These are phyloP conservation scores for Bufo gargarizans DNA, from an alignment of 2,113 vertebrate species.

Conservation along the genomic window DNA sequence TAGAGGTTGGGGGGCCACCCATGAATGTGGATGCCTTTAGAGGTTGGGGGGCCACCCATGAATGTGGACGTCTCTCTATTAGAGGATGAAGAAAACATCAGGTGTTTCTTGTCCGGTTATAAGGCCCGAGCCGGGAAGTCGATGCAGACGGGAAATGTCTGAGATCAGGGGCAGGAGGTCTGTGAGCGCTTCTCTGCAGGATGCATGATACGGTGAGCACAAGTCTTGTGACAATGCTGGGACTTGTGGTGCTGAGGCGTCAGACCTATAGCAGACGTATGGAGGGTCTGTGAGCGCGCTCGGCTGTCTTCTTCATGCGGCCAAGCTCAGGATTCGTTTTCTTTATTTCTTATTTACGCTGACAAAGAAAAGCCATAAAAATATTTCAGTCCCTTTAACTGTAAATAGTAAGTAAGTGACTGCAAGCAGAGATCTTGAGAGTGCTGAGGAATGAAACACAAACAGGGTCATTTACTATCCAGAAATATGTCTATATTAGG, in stretches of 20 bases:
- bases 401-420: too few relatives aligned
- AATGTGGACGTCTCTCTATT: background rate
- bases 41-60: background rate
- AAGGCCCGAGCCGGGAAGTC: background rate
- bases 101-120: background rate
- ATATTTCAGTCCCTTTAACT: too few relatives aligned
- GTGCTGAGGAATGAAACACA: background rate
- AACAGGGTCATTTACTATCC: background rate
- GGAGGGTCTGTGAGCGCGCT: too few relatives aligned
- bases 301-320: too few relatives aligned
- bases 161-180: background rate
- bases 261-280: too few relatives aligned
- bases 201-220: background rate
- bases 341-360: too few relatives aligned
- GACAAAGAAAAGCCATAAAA: too few relatives aligned
- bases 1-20: too few relatives aligned
- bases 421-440: background rate
- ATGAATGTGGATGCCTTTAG: too few relatives aligned
- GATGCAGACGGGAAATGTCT: conserved; percentile 16
- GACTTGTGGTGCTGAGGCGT: background rate
- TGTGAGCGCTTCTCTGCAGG: background rate
- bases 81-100: conserved; percentile 25
- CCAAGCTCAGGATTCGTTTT: too few relatives aligned
- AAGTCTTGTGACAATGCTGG: background rate
- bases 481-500: too few relatives aligned